Conservation (phyloP, 2,113 vertebrate species). For the Phasianus colchicus region DNA sequence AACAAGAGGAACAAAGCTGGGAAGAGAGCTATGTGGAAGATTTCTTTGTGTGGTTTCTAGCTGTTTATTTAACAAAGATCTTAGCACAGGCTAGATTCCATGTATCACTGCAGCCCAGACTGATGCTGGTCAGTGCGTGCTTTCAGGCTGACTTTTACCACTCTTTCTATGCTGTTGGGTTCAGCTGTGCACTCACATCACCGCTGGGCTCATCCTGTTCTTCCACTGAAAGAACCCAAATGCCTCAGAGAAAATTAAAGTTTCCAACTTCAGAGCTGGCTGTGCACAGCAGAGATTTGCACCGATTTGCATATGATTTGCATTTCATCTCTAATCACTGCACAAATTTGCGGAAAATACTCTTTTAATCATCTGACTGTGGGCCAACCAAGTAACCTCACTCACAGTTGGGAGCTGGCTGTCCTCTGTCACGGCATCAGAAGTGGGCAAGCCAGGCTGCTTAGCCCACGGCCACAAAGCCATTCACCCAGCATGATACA, state of each 20-base stretch:
- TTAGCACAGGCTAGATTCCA: background rate
- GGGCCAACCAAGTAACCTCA: slow-evolving; percentile 20
- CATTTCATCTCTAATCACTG: slow-evolving; percentile 40
- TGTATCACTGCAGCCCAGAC: background rate
- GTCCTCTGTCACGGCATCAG: background rate
- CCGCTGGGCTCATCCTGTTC: background rate
- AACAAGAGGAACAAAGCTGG: background rate
- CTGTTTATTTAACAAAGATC: background rate
- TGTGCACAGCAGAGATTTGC: slow-evolving; percentile 4
- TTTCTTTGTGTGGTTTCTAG: background rate
- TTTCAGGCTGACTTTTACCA: background rate
- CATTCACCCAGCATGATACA: background rate
- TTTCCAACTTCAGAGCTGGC: background rate
- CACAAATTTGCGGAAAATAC: background rate
- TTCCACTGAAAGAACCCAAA: background rate
- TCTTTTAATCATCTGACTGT: slow-evolving; percentile 22
- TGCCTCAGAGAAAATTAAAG: slow-evolving; percentile 18
- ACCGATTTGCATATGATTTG: slow-evolving; percentile 50
- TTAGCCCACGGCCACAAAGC: background rate
- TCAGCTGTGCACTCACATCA: background rate
- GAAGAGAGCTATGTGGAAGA: background rate
- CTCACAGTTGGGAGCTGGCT: background rate
- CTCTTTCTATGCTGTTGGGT: rapidly evolving
- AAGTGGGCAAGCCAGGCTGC: background rate
- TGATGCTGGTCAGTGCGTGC: background rate